A percentile compares a stretch with the other conserved stretches of the same genome.
Conservation (phyloP, 2,888 invertebrate genomes). For the Rhagium mordax region DNA sequence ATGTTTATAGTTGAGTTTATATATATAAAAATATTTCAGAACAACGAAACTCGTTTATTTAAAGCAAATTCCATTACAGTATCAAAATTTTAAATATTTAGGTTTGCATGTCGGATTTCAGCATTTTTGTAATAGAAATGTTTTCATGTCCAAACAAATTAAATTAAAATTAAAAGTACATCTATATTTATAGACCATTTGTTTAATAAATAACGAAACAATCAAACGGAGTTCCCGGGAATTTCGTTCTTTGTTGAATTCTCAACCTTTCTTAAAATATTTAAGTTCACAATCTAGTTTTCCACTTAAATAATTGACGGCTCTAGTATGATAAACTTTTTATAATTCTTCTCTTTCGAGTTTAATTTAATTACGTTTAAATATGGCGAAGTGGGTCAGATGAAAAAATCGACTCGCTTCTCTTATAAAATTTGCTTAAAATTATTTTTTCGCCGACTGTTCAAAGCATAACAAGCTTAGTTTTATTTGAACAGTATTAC, state of each 20-base stretch:
- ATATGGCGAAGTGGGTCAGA: conserved; percentile 31
- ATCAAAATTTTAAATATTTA: conserved; percentile 42
- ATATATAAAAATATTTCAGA: no score
- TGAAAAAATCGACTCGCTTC: conserved; percentile 18
- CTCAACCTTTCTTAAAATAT: conserved; percentile 30
- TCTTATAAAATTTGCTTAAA: conserved; percentile 28
- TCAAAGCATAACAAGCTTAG: conserved; percentile 47
- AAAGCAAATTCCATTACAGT: conserved; percentile 1
- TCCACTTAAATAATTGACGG: conserved; percentile 26
- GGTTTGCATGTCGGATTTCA: conserved; percentile 42
- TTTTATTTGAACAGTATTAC: conserved; percentile 59
- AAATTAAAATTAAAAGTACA: conserved; percentile 45
- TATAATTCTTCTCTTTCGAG: not conserved
- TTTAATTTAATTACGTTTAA: conserved; percentile 32
- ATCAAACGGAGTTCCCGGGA: conserved; percentile 39
- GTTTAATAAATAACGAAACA: conserved; percentile 46
- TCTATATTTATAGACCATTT: conserved; percentile 46
- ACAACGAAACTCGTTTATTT: not conserved
- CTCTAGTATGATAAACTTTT: conserved; percentile 12
- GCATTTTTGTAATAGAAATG: conserved; percentile 42
- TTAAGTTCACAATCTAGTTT: conserved; percentile 25
- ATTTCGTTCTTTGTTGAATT: conserved; percentile 22
- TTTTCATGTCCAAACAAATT: conserved; percentile 40
- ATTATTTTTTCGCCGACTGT: conserved; percentile 37
- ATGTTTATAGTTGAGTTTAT: no score